Evolutionary conservation across 2,797 vertebrate genomes (phyloP).

Genomic region (Anabacerthia variegaticeps): DNA sequence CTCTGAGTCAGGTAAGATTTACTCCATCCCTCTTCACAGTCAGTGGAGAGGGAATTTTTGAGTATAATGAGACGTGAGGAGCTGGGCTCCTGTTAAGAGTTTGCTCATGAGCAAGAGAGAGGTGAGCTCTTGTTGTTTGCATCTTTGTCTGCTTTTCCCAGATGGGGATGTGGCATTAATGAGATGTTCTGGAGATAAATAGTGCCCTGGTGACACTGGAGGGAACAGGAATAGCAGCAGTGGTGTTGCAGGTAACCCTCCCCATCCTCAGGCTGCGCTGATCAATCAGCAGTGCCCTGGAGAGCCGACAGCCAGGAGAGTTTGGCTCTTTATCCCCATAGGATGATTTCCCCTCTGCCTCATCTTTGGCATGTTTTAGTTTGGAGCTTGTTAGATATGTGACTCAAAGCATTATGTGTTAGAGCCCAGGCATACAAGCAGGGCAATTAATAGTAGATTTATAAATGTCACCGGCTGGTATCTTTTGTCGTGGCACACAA

Average conservation of each 20-base stretch:
- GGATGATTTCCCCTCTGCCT: not conserved
- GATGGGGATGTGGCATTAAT: not conserved
- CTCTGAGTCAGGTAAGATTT: not conserved
- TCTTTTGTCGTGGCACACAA: not conserved
- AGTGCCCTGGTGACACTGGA: not conserved
- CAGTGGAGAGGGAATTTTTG: not conserved
- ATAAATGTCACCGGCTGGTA: not conserved
- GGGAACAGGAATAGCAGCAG: not conserved
- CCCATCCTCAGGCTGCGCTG: not conserved
- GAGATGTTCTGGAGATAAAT: not conserved
- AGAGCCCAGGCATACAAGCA: not conserved
- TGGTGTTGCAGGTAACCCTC: not conserved
- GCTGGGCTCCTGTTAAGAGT: not conserved
- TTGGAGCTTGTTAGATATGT: not conserved
- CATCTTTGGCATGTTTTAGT: not conserved
- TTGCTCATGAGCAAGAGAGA: not conserved
- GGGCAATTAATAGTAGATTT: not conserved
- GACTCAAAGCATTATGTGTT: not conserved
- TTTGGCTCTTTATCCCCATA: not conserved
- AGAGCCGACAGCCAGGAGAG: not conserved
- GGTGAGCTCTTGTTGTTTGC: not conserved
- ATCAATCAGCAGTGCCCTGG: not conserved
- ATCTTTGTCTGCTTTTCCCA: constrained; percentile 1
- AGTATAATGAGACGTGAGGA: not conserved
- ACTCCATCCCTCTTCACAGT: not conserved